phyloP scores from a whole-genome alignment of 2,888 invertebrate genomes.

The Sphaeridia pumilis region DNA sequence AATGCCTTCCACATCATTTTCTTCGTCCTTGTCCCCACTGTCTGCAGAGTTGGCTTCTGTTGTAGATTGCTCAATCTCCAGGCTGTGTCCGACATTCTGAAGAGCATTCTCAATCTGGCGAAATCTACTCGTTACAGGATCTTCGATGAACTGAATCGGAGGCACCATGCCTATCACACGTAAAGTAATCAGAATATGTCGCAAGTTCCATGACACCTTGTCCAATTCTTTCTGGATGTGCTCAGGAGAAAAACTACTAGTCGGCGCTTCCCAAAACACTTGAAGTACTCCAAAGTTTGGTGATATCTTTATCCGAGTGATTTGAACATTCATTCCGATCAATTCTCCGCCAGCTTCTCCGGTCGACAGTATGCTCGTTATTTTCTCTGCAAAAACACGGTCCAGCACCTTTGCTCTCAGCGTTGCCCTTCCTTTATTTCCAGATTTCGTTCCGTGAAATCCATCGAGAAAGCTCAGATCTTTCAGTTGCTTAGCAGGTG shows the following conservation, averaged over 20 bases:
- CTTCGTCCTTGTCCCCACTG: no score
- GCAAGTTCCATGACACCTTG: slow-evolving; percentile 48
- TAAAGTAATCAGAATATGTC: slow-evolving; percentile 61
- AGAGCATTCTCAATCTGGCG: slow-evolving; percentile 52
- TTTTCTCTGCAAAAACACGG: slow-evolving; percentile 66
- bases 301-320: slow-evolving; percentile 56
- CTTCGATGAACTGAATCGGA: slow-evolving; percentile 59
- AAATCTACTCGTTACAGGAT: slow-evolving; percentile 47
- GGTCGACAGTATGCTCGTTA: slow-evolving; percentile 65
- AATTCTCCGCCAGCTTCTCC: slow-evolving; percentile 49
- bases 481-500: slow-evolving; percentile 13
- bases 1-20: slow-evolving; percentile 1
- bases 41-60: slow-evolving; percentile 37
- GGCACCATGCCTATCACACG: slow-evolving; percentile 65
- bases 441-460: slow-evolving; percentile 3
- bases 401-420: slow-evolving; percentile 55
- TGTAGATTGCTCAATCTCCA: slow-evolving; percentile 53
- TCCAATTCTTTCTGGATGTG: slow-evolving; percentile 46
- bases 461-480: slow-evolving; percentile 16
- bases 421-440: slow-evolving; percentile 14
- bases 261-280: slow-evolving; percentile 52
- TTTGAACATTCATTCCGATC: slow-evolving; percentile 55
- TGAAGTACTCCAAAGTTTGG: slow-evolving; percentile 54
- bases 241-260: slow-evolving; percentile 41
- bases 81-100: slow-evolving; percentile 40